Percentiles rank a stretch among this genome's conserved stretches.
Conservation (phyloP, 2,797 vertebrate species). For the Galaxias olidus region DNA sequence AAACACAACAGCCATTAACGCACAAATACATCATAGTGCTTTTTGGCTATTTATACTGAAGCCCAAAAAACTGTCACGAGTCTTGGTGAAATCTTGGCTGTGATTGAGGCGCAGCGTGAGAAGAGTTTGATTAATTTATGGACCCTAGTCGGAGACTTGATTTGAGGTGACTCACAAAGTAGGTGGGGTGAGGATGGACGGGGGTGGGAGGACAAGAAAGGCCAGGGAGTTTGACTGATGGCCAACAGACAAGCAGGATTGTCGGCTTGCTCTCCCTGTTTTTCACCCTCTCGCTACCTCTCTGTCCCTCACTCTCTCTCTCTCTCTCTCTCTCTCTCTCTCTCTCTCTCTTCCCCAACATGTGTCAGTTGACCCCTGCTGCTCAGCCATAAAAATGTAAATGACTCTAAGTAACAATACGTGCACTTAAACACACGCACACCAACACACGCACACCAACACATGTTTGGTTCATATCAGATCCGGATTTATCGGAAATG, state of each 20-base stretch:
- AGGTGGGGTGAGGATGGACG: slow-evolving; percentile 28
- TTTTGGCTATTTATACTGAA: neutral
- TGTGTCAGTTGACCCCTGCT: slow-evolving; percentile 20
- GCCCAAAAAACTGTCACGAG: too few species aligned
- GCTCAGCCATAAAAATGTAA: slow-evolving; percentile 44
- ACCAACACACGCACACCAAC: neutral
- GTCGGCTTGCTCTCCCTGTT: neutral
- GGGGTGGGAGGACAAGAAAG: slow-evolving; percentile 25
- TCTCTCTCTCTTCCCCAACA: slow-evolving; percentile 7
- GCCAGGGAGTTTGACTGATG: slow-evolving; percentile 33
- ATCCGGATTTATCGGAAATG: too few species aligned
- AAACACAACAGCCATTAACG: too few species aligned
- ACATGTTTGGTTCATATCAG: neutral
- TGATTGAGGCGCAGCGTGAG: slow-evolving; percentile 13
- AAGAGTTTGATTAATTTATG: slow-evolving; percentile 53
- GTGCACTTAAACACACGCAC: neutral
- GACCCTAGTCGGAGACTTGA: slow-evolving; percentile 28
- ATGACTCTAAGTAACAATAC: slow-evolving; percentile 16
- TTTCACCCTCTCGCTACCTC: too few species aligned
- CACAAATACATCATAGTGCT: too few species aligned
- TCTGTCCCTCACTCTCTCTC: slow-evolving; percentile 20
- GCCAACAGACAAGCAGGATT: slow-evolving; percentile 7
- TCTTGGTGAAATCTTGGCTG: neutral
- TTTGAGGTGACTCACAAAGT: slow-evolving; percentile 50
- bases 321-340: slow-evolving; percentile 19